These are phyloP conservation scores for Botia almorhae DNA, from an alignment of 2,797 vertebrate genomes.

Conservation along the genomic window DNA sequence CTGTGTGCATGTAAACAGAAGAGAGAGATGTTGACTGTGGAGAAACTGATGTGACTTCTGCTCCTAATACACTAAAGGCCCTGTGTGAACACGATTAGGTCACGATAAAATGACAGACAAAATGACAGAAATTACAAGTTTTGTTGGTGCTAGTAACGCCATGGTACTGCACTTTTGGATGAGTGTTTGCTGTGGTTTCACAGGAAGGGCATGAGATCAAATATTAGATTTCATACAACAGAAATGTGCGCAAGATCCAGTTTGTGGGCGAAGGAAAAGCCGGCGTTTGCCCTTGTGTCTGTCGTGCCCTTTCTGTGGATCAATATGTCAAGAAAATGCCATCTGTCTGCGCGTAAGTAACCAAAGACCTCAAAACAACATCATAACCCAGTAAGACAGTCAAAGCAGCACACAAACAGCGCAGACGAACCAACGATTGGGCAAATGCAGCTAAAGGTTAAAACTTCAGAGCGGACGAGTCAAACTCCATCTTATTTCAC, in stretches of 20 bases:
- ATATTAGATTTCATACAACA: constrained; percentile 35
- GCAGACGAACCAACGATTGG: background rate
- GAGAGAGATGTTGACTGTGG: constrained; percentile 37
- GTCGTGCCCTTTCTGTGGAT: constrained; percentile 67
- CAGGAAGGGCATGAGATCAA: constrained; percentile 5
- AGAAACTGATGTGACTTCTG: background rate
- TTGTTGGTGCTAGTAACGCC: background rate
- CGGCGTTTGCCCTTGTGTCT: constrained; percentile 65
- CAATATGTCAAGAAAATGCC: constrained; percentile 79
- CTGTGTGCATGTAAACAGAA: constrained; percentile 74
- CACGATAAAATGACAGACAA: too few relatives aligned
- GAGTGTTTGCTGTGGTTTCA: background rate
- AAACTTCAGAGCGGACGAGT: constrained; percentile 25
- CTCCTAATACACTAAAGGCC: too few relatives aligned
- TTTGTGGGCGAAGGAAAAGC: constrained; percentile 62
- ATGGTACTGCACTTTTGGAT: too few relatives aligned
- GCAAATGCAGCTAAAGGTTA: background rate
- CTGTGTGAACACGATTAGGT: too few relatives aligned
- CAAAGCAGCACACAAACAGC: constrained; percentile 42
- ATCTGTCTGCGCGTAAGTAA: constrained; percentile 70
- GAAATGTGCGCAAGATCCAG: constrained; percentile 48
- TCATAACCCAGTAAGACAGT: constrained; percentile 63
- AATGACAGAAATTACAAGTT: too few relatives aligned
- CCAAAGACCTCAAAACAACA: constrained; percentile 71
- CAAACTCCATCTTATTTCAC: constrained; percentile 23